Evolutionary conservation across 1,140 invertebrate species (phyloP).

Genomic region (Papilio xuthus): DNA sequence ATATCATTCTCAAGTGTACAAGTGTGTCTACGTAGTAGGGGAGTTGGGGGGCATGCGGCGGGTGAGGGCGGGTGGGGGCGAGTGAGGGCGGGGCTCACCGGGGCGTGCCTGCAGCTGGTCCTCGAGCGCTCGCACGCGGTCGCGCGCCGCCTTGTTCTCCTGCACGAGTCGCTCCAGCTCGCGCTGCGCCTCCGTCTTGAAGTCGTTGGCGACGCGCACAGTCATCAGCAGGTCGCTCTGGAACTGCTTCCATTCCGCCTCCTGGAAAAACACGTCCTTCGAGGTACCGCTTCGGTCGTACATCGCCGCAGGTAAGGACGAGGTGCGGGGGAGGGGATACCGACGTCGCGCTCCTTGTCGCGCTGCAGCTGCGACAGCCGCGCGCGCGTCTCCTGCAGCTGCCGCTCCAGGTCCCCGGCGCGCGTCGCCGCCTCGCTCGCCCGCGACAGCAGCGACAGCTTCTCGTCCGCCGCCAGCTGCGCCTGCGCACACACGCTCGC

Average conservation of each 20-base stretch:
- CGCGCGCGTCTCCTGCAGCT: slow-evolving; percentile 67
- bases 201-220: slow-evolving; percentile 96
- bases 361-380: slow-evolving; percentile 62
- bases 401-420: slow-evolving; percentile 68
- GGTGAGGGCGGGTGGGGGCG: background rate
- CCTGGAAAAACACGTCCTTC: slow-evolving; percentile 68
- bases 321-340: slow-evolving; percentile 34
- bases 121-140: slow-evolving; percentile 88
- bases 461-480: slow-evolving; percentile 76
- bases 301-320: background rate
- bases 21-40: background rate
- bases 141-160: slow-evolving; percentile 91
- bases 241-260: slow-evolving; percentile 96
- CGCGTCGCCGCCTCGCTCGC: slow-evolving; percentile 72
- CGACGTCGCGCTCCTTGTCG: slow-evolving; percentile 76
- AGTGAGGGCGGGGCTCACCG: slow-evolving; percentile 82
- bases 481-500: slow-evolving; percentile 48
- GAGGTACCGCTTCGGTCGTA: background rate
- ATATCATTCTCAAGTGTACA: slow-evolving; percentile 10
- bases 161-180: slow-evolving; percentile 90
- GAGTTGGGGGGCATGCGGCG: background rate
- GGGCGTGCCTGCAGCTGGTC: slow-evolving; percentile 90
- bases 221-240: slow-evolving; percentile 95
- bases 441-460: slow-evolving; percentile 69
- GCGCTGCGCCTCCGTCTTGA: slow-evolving; percentile 93